Evolutionary conservation across 2,888 invertebrate genomes (phyloP).

Genomic region (Lasioglossum pauxillum): DNA sequence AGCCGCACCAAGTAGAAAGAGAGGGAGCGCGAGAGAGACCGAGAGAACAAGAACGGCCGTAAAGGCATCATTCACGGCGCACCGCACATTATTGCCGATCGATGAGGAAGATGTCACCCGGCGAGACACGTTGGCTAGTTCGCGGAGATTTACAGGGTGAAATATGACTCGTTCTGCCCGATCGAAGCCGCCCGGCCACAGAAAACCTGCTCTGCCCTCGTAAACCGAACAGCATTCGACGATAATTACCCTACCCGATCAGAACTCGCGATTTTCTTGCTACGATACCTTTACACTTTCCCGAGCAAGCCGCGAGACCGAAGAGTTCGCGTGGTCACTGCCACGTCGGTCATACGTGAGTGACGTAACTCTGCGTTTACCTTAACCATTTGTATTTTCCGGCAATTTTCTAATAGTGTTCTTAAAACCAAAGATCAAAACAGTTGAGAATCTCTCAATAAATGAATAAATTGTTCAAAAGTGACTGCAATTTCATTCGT

Average conservation of each 20-base stretch:
- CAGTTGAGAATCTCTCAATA: too few relatives aligned
- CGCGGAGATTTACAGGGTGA: slow-evolving; percentile 38
- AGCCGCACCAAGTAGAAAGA: slow-evolving; percentile 59
- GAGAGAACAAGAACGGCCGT: slow-evolving; percentile 68
- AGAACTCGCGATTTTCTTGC: background rate
- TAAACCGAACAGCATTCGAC: background rate
- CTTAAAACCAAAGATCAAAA: too few relatives aligned
- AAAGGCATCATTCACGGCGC: slow-evolving; percentile 80
- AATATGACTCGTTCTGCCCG: slow-evolving; percentile 40
- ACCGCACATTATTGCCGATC: slow-evolving; percentile 80
- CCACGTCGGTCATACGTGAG: too few relatives aligned
- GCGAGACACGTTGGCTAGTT: slow-evolving; percentile 35
- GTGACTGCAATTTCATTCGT: too few relatives aligned
- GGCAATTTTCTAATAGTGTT: too few relatives aligned
- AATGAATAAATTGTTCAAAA: too few relatives aligned
- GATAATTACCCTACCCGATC: background rate
- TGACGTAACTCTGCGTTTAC: too few relatives aligned
- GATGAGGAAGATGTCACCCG: slow-evolving; percentile 64
- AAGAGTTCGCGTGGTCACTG: too few relatives aligned
- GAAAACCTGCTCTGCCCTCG: background rate
- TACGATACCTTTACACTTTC: background rate
- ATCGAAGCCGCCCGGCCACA: background rate
- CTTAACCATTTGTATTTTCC: too few relatives aligned
- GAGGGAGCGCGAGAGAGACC: slow-evolving; percentile 15
- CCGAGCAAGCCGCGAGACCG: background rate